phyloP scores from a whole-genome alignment of 2,888 invertebrate genomes.

The Achlya flavicornis region DNA sequence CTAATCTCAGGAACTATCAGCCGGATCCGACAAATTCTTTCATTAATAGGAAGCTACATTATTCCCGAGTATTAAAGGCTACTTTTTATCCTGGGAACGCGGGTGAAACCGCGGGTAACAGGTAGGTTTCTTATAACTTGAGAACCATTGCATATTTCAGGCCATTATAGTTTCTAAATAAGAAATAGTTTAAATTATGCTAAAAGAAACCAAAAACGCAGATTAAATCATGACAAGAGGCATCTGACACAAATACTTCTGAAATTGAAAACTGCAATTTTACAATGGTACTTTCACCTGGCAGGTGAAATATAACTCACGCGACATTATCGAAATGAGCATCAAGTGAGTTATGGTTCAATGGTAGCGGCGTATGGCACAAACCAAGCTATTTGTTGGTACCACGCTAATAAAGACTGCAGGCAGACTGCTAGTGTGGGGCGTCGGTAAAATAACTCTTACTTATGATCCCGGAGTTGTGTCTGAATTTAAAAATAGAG shows the following conservation, averaged over 20 bases:
- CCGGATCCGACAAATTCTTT: too few species aligned
- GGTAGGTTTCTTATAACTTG: too few species aligned
- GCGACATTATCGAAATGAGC: background rate
- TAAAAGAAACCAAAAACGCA: too few species aligned
- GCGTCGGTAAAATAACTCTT: slow-evolving; percentile 31
- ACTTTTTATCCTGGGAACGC: too few species aligned
- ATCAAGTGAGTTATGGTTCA: slow-evolving; percentile 2
- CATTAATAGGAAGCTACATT: too few species aligned
- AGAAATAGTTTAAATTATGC: too few species aligned
- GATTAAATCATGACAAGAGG: background rate
- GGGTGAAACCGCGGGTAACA: too few species aligned
- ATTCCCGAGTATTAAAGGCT: too few species aligned
- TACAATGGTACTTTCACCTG: background rate
- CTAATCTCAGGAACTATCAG: too few species aligned
- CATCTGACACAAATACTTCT: background rate
- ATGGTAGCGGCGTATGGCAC: slow-evolving; percentile 28
- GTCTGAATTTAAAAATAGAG: background rate
- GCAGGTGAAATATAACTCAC: background rate
- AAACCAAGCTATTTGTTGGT: slow-evolving; percentile 52
- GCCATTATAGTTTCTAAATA: too few species aligned
- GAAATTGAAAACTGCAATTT: too few species aligned
- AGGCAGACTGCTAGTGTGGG: slow-evolving; percentile 32
- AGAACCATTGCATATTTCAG: too few species aligned
- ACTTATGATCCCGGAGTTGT: background rate
- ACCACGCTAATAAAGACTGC: slow-evolving; percentile 59